phyloP scores from a whole-genome alignment of 1,140 invertebrate genomes.

The Holcopasites calliopsidis region DNA sequence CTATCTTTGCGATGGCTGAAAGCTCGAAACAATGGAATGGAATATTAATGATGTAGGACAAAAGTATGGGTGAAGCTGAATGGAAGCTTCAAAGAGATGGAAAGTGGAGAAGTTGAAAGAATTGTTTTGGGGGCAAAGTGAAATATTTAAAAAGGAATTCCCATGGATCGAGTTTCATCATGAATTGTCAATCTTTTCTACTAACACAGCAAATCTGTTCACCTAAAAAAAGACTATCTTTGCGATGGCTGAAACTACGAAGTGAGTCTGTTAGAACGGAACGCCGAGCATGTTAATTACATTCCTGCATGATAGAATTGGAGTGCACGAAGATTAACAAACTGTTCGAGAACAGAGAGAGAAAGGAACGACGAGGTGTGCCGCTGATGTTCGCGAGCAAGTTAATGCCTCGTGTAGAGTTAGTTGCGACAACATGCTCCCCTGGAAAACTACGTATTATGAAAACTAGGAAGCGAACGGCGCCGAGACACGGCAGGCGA shows the following conservation, averaged over 20 bases:
- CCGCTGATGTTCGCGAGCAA: not conserved
- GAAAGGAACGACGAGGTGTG: not conserved
- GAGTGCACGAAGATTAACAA: not conserved
- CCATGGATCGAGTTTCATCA: too few species aligned
- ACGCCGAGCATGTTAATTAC: too few species aligned
- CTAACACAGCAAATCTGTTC: too few species aligned
- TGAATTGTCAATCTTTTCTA: too few species aligned
- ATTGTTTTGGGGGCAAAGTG: too few species aligned
- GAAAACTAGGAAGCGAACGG: constrained; percentile 23
- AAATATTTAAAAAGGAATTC: too few species aligned
- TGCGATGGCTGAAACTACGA: too few species aligned
- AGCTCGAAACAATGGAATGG: not conserved
- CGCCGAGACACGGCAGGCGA: constrained; percentile 1
- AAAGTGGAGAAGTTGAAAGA: too few species aligned
- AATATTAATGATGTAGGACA: not conserved
- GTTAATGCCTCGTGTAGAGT: constrained; percentile 1
- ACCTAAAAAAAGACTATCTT: too few species aligned
- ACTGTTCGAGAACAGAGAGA: not conserved
- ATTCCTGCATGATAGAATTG: too few species aligned
- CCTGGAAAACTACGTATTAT: not conserved
- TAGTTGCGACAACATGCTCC: not conserved
- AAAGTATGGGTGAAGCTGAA: not conserved
- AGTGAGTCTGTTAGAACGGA: too few species aligned
- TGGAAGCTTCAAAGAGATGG: not conserved
- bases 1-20: too few species aligned